These are phyloP conservation scores for Ageneiosus marmoratus DNA, from an alignment of 2,113 vertebrate species.

Conservation along the genomic window DNA sequence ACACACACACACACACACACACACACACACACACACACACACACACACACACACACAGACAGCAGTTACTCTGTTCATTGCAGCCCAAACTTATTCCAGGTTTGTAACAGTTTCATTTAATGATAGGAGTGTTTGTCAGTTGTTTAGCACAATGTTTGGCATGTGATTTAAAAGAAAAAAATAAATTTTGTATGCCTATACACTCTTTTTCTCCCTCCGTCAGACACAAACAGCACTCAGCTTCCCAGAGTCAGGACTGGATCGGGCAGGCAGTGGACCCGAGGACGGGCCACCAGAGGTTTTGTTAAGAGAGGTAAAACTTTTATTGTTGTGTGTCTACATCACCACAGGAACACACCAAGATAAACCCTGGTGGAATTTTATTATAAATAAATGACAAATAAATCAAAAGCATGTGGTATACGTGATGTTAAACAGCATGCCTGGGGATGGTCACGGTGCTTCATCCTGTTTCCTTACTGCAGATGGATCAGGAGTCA, in stretches of 20 bases:
- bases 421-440: background rate
- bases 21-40: background rate
- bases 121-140: no score
- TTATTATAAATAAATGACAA: background rate
- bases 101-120: background rate
- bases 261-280: slow-evolving; percentile 82
- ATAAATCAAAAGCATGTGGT: background rate
- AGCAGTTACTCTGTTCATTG: background rate
- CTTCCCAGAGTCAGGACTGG: slow-evolving; percentile 75
- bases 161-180: no score
- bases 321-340: slow-evolving; percentile 38
- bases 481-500: slow-evolving; percentile 72
- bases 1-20: background rate
- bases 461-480: background rate
- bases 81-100: background rate
- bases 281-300: slow-evolving; percentile 74
- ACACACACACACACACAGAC: background rate
- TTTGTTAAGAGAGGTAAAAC: slow-evolving; percentile 78
- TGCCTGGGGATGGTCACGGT: background rate
- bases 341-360: background rate
- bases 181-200: no score
- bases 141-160: background rate
- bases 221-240: slow-evolving; percentile 86
- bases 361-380: background rate
- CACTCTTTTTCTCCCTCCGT: background rate